Percentiles rank a stretch among this genome's conserved stretches.
phyloP scores from a whole-genome alignment of 1,140 invertebrate species.

The Dendrolimus kikuchii region DNA sequence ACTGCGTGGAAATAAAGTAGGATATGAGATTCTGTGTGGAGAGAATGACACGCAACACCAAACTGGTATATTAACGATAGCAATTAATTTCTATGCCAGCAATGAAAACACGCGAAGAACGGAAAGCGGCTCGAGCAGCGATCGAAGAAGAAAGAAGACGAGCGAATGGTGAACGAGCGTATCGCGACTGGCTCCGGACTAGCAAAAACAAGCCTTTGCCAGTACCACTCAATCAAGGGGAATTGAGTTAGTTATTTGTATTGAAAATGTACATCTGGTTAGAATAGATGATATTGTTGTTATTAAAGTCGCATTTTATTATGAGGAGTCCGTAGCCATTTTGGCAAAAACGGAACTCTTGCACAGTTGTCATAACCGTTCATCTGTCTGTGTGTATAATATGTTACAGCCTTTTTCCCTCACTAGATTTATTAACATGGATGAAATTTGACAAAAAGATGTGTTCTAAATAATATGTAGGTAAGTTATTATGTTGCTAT shows the following conservation, averaged over 20 bases:
- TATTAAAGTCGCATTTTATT: no score
- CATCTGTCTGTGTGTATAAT: no score
- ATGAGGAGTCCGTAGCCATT: no score
- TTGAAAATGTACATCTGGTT: neutral
- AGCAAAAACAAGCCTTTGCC: conserved; percentile 72
- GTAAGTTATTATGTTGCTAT: no score
- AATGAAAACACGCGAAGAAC: conserved; percentile 58
- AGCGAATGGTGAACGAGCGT: conserved; percentile 63
- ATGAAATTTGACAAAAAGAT: no score
- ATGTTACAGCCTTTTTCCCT: no score
- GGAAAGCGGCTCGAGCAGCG: conserved; percentile 55
- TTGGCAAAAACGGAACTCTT: no score
- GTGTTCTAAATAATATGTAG: no score
- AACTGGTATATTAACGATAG: neutral
- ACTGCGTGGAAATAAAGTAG: no score
- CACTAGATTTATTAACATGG: no score
- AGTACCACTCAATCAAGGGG: conserved; percentile 70
- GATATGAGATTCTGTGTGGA: neutral
- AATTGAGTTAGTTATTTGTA: conserved; percentile 59
- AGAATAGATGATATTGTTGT: neutral
- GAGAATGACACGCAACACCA: neutral
- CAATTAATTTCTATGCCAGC: conserved; percentile 16
- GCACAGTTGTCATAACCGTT: no score
- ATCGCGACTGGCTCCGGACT: conserved; percentile 68
- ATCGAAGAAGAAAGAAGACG: conserved; percentile 60